A percentile compares a stretch with the other conserved stretches of the same genome.
These are phyloP conservation scores for Emmelina monodactyla DNA, from an alignment of 2,888 invertebrate species.

Conservation along the genomic window DNA sequence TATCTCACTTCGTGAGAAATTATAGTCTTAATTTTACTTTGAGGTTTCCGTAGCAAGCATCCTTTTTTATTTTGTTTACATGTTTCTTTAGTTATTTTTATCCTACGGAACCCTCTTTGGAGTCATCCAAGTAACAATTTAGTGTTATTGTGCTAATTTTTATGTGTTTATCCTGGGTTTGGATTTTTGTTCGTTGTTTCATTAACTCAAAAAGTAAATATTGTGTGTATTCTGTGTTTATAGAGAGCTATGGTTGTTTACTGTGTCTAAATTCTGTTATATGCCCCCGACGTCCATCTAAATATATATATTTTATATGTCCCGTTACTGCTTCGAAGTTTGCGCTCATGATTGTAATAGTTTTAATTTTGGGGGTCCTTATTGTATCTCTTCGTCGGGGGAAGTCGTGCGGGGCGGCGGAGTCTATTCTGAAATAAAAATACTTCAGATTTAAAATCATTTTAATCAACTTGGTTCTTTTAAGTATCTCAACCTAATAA, in stretches of 20 bases:
- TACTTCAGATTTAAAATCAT: neutral
- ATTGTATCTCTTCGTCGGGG: constrained; percentile 4
- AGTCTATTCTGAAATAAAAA: constrained; percentile 4
- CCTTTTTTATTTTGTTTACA: constrained; percentile 27
- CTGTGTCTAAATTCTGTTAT: neutral
- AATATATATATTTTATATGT: neutral
- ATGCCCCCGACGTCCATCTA: constrained; percentile 1
- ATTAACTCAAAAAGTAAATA: constrained; percentile 45
- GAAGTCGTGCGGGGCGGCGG: constrained; percentile 12
- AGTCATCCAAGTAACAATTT: constrained; percentile 48
- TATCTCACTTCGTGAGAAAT: too few species aligned
- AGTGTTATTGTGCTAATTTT: constrained; percentile 63
- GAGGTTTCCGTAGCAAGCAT: constrained; percentile 54
- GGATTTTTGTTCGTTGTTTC: constrained; percentile 62
- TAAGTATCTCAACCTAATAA: neutral
- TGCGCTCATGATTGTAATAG: neutral
- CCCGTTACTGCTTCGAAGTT: neutral
- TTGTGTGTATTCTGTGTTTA: constrained; percentile 63
- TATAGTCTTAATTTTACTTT: too few species aligned
- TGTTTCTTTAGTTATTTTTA: constrained; percentile 18
- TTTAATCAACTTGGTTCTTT: neutral
- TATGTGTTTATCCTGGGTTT: constrained; percentile 62
- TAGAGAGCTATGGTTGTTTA: constrained; percentile 54
- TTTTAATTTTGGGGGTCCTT: neutral
- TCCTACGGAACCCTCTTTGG: constrained; percentile 52